phyloP scores from a whole-genome alignment of 1,140 invertebrate species.

The Drosophila triauraria region DNA sequence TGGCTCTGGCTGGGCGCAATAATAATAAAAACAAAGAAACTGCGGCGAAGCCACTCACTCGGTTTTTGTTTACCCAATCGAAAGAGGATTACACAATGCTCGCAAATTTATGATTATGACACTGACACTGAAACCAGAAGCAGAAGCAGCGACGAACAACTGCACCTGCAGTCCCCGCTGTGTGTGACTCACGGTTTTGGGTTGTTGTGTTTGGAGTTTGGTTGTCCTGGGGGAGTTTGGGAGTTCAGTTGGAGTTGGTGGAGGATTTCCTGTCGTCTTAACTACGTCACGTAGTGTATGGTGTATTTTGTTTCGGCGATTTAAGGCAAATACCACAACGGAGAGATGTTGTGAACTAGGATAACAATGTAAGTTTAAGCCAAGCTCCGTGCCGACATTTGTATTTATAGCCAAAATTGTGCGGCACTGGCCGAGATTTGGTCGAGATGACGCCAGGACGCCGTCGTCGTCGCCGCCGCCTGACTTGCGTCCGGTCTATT shows the following conservation, averaged over 20 bases:
- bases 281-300: conserved; percentile 62
- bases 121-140: conserved; percentile 48
- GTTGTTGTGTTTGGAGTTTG: conserved; percentile 12
- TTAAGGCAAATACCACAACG: conserved; percentile 7
- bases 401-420: conserved; percentile 80
- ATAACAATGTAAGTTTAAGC: conserved; percentile 84
- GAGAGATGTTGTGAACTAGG: conserved; percentile 74
- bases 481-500: conserved; percentile 31
- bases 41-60: conserved; percentile 23
- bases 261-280: conserved; percentile 37
- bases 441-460: conserved; percentile 69
- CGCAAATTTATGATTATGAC: conserved; percentile 51
- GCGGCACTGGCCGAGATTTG: conserved; percentile 67
- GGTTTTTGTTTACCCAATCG: conserved; percentile 45
- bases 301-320: conserved; percentile 29
- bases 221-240: conserved; percentile 26
- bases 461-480: conserved; percentile 13
- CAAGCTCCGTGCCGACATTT: conserved; percentile 79
- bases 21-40: conserved; percentile 38
- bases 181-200: conserved; percentile 45
- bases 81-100: conserved; percentile 56
- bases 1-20: conserved; percentile 3
- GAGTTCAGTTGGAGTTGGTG: neutral
- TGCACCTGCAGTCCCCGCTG: conserved; percentile 44
- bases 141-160: conserved; percentile 27